These are phyloP conservation scores for Chaunax sp. DNA, from an alignment of 2,797 vertebrate species.

Conservation along the genomic window DNA sequence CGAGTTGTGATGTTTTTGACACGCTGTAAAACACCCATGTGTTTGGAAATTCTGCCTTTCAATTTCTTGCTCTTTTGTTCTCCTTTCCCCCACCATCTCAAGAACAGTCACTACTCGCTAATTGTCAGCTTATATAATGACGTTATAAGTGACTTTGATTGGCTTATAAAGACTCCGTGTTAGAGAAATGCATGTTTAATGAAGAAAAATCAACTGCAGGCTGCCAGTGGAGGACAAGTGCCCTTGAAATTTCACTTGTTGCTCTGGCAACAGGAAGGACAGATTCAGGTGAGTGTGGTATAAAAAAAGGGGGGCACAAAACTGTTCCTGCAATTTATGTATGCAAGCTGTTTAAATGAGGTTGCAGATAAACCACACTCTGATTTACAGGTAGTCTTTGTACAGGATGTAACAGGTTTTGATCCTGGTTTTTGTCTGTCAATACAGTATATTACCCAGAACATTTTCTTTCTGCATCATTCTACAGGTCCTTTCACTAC, in stretches of 20 bases:
- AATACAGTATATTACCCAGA: background rate
- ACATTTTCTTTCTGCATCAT: conserved; percentile 35
- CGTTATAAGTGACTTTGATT: too few species aligned
- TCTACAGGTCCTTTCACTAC: conserved; percentile 18
- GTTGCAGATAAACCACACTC: background rate
- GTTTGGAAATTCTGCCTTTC: conserved; percentile 76
- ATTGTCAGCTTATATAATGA: conserved; percentile 67
- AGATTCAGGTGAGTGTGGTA: conserved; percentile 47
- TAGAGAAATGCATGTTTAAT: too few species aligned
- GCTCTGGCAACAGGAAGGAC: conserved; percentile 79
- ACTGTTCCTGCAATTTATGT: background rate
- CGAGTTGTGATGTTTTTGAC: conserved; percentile 75
- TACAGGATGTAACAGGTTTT: conserved; percentile 9
- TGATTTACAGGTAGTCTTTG: conserved; percentile 15
- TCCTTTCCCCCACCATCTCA: conserved; percentile 16
- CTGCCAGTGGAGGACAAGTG: conserved; percentile 52
- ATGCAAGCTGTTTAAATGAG: background rate
- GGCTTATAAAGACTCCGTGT: too few species aligned
- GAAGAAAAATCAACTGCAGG: conserved; percentile 54
- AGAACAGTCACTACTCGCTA: conserved; percentile 58
- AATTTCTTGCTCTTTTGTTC: conserved; percentile 72
- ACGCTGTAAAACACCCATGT: conserved; percentile 72
- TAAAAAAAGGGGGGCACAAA: conserved; percentile 4
- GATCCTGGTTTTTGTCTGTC: conserved; percentile 21
- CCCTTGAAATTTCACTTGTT: conserved; percentile 76